Base-by-base conservation (phyloP, 2,888 invertebrate species). In the Lasius fuliginosus region DNA sequence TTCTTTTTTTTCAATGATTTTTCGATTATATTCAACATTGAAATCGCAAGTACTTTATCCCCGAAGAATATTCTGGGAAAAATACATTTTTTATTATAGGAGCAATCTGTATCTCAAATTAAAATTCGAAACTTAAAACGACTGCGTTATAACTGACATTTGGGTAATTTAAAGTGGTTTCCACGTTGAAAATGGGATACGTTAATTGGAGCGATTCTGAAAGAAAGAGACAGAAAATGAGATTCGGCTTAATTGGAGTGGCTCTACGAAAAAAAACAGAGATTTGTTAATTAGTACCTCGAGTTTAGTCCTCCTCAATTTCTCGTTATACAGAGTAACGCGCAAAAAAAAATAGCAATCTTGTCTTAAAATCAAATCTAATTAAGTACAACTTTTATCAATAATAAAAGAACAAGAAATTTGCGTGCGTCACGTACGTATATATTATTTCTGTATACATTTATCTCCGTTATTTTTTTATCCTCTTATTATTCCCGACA, bases 281-380 rank as follows among this genome's bases (percentile, higher is more conserved):
- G 53, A 53, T 77, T 77, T 68, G 27, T 56, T 68, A 77, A 77
- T 68, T 36, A 77, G 53, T 11, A n/a, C 12, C 49, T 12, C 67
- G 27, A 60, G 6, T 49, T 36, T 23, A 23, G 30, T 33, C 30
- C 60, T 6, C 23, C 33, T 33, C 53, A 53, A 65, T 65, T 3
- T 23, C 23, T 67, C 67, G 42, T 56, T 53, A 40, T 30, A 75
- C 30, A 36, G 12, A 15, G 42, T 42, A 15, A 3, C 33, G 56
- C 36, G 8, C 30, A 8, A 6, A 18, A 15, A 62, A n/a, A n/a
- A 30, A 6, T 9, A 42, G 9, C n/a, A 33, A 12, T 9, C 15
- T 40, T 0, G 9, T 5, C 15, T 33, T 8, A n/a, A 33, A 46
- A 3, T 46, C 30, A 23, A 30, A 11, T 62, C 1, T 9, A 62